phyloP scores from a whole-genome alignment of 2,113 vertebrate species.

The Daubentonia madagascariensis region DNA sequence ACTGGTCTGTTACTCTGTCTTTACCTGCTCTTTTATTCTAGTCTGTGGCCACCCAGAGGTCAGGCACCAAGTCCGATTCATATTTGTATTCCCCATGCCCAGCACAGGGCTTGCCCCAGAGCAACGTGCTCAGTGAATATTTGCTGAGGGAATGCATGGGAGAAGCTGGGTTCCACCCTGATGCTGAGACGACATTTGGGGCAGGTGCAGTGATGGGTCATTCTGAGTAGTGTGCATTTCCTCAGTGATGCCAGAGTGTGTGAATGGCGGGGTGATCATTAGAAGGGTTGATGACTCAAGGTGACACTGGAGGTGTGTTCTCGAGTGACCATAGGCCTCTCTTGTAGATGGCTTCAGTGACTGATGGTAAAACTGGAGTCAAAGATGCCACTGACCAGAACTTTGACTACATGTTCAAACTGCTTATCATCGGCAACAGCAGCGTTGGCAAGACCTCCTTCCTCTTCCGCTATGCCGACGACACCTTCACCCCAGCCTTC shows the following conservation, averaged over 20 bases:
- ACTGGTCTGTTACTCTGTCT: neutral
- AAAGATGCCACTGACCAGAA: conserved; percentile 98
- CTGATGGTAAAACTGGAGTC: conserved; percentile 92
- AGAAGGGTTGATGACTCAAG: neutral
- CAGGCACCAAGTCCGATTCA: conserved; percentile 41
- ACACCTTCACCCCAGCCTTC: conserved; percentile 97
- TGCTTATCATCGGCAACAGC: conserved; percentile 98
- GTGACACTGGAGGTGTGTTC: neutral
- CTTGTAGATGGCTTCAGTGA: conserved; percentile 94
- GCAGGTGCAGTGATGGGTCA: neutral
- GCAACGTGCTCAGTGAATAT: conserved; percentile 53
- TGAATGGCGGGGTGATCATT: neutral
- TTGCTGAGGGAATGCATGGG: conserved; percentile 52
- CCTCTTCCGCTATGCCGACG: conserved; percentile 96
- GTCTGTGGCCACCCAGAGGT: neutral
- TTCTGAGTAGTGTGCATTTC: conserved; percentile 21
- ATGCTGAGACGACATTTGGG: conserved; percentile 43
- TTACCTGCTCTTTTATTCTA: neutral
- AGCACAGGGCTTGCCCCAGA: conserved; percentile 16
- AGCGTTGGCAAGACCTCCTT: conserved; percentile 98
- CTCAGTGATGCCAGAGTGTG: neutral
- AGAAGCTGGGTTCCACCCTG: conserved; percentile 20
- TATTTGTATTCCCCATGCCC: neutral
- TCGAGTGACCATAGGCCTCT: conserved; percentile 38
- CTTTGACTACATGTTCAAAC: conserved; percentile 99